Conservation (phyloP, 2,888 invertebrate species). For the Conops quadrifasciatus region DNA sequence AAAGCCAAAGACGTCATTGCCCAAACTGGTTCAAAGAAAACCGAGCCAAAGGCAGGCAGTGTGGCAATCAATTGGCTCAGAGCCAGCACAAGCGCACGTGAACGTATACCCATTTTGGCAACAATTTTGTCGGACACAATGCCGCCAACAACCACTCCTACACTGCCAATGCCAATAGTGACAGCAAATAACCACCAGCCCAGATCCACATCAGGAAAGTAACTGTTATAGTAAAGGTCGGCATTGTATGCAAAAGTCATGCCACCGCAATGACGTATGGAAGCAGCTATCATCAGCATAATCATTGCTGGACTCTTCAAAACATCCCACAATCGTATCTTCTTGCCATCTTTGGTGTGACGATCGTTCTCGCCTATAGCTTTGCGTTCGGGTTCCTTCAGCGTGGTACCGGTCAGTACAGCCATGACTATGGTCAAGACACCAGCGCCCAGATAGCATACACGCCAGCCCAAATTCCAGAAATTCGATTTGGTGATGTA, state of each 20-base stretch:
- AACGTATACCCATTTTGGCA: slow-evolving; percentile 84
- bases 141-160: slow-evolving; percentile 76
- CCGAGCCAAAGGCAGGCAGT: slow-evolving; percentile 85
- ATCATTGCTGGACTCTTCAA: slow-evolving; percentile 80
- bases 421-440: slow-evolving; percentile 78
- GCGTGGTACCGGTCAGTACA: slow-evolving; percentile 75
- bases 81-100: slow-evolving; percentile 81
- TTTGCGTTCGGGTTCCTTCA: slow-evolving; percentile 79
- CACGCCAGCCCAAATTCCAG: slow-evolving; percentile 83
- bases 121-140: slow-evolving; percentile 87
- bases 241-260: slow-evolving; percentile 93
- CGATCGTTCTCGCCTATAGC: slow-evolving; percentile 74
- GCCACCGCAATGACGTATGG: slow-evolving; percentile 87
- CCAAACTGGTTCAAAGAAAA: slow-evolving; percentile 82
- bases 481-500: slow-evolving; percentile 80
- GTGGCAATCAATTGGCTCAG: slow-evolving; percentile 85
- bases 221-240: slow-evolving; percentile 85
- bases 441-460: slow-evolving; percentile 83
- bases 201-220: slow-evolving; percentile 88
- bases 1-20: slow-evolving; percentile 89
- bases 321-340: slow-evolving; percentile 77
- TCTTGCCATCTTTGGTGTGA: slow-evolving; percentile 66
- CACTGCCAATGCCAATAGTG: slow-evolving; percentile 80
- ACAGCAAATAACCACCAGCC: slow-evolving; percentile 92
- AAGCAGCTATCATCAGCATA: slow-evolving; percentile 84